Evolutionary conservation across 2,888 invertebrate species (phyloP), one percentile per base, ranked within the genome.

Genomic region (Drosophila gaucha): DNA sequence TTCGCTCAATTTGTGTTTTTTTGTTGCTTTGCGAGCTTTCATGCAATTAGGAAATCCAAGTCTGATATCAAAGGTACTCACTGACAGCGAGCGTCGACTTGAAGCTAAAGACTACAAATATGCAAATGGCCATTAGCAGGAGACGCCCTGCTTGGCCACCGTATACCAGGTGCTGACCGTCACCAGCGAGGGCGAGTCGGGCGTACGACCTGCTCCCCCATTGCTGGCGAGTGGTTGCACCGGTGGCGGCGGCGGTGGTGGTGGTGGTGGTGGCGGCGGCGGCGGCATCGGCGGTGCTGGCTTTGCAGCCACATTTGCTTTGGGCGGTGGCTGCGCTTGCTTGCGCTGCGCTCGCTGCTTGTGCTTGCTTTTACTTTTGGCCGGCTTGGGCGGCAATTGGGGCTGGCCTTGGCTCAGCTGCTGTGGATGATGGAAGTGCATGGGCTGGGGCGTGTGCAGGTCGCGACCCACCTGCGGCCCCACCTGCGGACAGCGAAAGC

Each of bases 71-170:
- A 33, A 47, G 50, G 36, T 73, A 67, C 67, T 71, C 74, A 74
- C 74, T 54, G 51, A 18, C 10, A 2, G 50, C 51, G 50, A 50
- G 36, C 24, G 30, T 35, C 22, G 22, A 35, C 30, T 31, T 8
- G 16, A 20, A 28, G 50, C 22, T 12, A 46, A 63, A 24, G 24
- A 41, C 22, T 31, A 55, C 50, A 16, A 35, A 38, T 56, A 8
- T 22, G 30, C 38, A 56, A 68, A 56, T 58, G 58, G 39, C 58
- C 28, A 50, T 88, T 91, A 92, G 90, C 92, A 92, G 76, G 92
- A 92, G 74, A 92, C 90, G 74, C 92, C 92, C 89, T 91, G 92
- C 80, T 92, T 92, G 73, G 92, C 91, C 73, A 92, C 92, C 51
- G 92, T 92, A 50, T 92, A 92, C 92, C 92, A 92, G 57, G 91